A percentile compares a stretch with the other conserved stretches of the same genome.
phyloP scores from a whole-genome alignment of 2,888 invertebrate genomes.

The Eupithecia abbreviata region DNA sequence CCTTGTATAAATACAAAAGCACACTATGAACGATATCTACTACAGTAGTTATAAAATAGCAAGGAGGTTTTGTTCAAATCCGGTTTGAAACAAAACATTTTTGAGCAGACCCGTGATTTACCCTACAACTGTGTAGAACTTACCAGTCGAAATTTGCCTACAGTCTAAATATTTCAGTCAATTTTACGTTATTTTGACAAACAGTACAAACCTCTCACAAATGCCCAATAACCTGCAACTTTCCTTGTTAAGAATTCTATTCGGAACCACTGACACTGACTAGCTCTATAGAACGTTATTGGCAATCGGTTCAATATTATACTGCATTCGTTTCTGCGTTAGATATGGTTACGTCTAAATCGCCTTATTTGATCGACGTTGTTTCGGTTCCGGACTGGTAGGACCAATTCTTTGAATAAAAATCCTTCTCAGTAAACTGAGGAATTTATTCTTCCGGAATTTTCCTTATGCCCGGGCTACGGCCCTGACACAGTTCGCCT shows the following conservation, averaged over 20 bases:
- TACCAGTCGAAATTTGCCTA: neutral
- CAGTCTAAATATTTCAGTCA: neutral
- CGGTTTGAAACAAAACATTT: neutral
- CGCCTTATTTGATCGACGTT: slow-evolving; percentile 16
- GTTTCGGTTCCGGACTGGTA: slow-evolving; percentile 12
- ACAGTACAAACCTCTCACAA: neutral
- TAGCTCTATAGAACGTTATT: slow-evolving; percentile 14
- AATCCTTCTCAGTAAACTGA: slow-evolving; percentile 1
- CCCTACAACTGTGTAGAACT: neutral
- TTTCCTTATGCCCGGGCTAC: slow-evolving; percentile 14
- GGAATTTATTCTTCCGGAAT: neutral
- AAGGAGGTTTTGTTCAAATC: neutral
- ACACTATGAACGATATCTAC: neutral
- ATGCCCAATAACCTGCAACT: slow-evolving; percentile 26
- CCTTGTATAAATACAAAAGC: neutral
- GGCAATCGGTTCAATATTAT: slow-evolving; percentile 23
- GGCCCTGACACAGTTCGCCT: slow-evolving; percentile 13
- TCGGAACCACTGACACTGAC: slow-evolving; percentile 12
- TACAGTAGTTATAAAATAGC: neutral
- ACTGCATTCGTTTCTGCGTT: slow-evolving; percentile 19
- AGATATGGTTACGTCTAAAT: slow-evolving; percentile 7
- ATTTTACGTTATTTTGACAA: slow-evolving; percentile 1
- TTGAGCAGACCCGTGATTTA: neutral
- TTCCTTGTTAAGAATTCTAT: slow-evolving; percentile 22
- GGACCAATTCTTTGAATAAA: neutral